phyloP scores from a whole-genome alignment of 2,888 invertebrate genomes.

The Cephalotes varians region DNA sequence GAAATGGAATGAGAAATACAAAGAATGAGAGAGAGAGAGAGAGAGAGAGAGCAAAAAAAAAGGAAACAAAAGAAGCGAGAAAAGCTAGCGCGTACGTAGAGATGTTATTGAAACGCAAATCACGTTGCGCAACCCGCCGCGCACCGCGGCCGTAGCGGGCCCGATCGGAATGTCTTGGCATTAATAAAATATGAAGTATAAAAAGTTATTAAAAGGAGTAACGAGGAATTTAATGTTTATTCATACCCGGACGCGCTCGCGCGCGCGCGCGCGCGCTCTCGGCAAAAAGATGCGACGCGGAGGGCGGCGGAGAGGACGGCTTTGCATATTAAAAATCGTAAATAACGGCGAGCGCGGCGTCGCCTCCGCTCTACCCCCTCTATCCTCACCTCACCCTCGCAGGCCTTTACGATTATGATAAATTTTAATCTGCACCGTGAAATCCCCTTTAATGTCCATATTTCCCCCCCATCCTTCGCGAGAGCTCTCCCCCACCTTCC shows the following conservation, averaged over 20 bases:
- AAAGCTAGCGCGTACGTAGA: conserved; percentile 66
- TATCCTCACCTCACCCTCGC: not conserved
- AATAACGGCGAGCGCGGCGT: conserved; percentile 65
- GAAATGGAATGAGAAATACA: conserved; percentile 37
- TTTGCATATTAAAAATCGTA: conserved; percentile 74
- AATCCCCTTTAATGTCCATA: conserved; percentile 62
- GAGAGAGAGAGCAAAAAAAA: conserved; percentile 47
- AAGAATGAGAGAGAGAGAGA: conserved; percentile 24
- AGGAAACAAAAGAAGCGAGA: conserved; percentile 53
- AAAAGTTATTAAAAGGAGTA: conserved; percentile 82
- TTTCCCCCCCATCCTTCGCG: not conserved
- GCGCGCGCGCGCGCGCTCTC: conserved; percentile 28
- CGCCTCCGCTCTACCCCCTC: conserved; percentile 16
- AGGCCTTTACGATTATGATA: conserved; percentile 72
- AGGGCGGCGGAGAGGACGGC: conserved; percentile 36
- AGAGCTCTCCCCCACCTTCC: conserved; percentile 5
- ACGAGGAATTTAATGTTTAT: conserved; percentile 83
- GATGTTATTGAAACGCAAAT: conserved; percentile 84
- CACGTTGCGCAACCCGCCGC: conserved; percentile 81
- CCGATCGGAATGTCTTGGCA: conserved; percentile 81
- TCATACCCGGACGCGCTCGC: conserved; percentile 72
- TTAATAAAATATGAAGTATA: conserved; percentile 84
- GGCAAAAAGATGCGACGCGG: conserved; percentile 46
- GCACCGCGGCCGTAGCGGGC: conserved; percentile 65
- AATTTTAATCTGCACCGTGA: conserved; percentile 69